Conservation (phyloP, 1,140 invertebrate species). For the Vanessa atalanta region DNA sequence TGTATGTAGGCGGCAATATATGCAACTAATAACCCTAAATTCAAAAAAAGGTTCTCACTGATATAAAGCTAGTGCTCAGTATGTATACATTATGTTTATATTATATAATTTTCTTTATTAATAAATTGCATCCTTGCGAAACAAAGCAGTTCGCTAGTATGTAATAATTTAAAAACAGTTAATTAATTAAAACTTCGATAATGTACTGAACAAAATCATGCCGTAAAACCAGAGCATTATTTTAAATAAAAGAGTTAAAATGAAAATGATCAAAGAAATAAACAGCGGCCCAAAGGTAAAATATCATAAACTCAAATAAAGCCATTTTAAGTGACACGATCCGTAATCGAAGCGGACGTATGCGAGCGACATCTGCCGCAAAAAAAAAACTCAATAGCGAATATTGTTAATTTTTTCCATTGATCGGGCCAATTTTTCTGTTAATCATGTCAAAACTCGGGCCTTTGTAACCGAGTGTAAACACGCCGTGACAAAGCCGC, state of each 20-base stretch:
- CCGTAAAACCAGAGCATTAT: too few species aligned
- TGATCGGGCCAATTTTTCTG: constrained; percentile 65
- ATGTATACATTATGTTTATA: too few species aligned
- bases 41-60: too few species aligned
- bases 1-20: too few species aligned
- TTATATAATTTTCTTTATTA: too few species aligned
- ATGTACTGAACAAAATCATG: too few species aligned
- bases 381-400: constrained; percentile 38
- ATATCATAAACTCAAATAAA: constrained; percentile 40
- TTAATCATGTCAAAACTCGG: constrained; percentile 69
- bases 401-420: constrained; percentile 45
- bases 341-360: constrained; percentile 40
- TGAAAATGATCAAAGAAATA: constrained; percentile 1
- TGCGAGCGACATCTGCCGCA: constrained; percentile 43
- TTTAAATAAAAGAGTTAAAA: background rate
- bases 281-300: constrained; percentile 20
- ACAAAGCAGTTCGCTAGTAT: too few species aligned
- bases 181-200: too few species aligned
- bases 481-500: constrained; percentile 58
- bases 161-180: too few species aligned
- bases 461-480: constrained; percentile 60
- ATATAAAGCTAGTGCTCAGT: too few species aligned
- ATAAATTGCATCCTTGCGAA: too few species aligned
- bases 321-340: constrained; percentile 39
- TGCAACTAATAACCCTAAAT: too few species aligned